These are phyloP conservation scores for Aix galericulata DNA, from an alignment of 2,113 vertebrate genomes.

Conservation along the genomic window DNA sequence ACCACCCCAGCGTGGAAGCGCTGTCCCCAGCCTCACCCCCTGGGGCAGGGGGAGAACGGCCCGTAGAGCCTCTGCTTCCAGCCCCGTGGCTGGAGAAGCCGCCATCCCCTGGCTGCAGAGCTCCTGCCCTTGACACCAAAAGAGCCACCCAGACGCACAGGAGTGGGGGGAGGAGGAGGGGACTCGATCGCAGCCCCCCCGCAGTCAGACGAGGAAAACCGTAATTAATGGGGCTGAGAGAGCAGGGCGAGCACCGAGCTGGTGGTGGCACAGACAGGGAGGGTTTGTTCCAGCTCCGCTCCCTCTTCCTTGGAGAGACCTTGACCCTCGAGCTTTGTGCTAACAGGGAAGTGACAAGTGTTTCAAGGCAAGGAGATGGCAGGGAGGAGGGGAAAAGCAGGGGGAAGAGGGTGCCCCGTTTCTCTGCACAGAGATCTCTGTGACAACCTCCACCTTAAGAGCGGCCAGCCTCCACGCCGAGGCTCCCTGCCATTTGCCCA, in stretches of 20 bases:
- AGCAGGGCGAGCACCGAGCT: not conserved
- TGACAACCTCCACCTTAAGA: not conserved
- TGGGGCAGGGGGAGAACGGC: not conserved
- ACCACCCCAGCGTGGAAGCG: not conserved
- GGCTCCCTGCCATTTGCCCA: slow-evolving; percentile 13
- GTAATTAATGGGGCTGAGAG: too few species aligned
- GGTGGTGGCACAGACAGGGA: not conserved
- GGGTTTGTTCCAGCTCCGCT: not conserved
- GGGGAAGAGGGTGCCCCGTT: not conserved
- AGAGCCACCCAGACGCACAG: not conserved
- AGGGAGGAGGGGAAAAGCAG: not conserved
- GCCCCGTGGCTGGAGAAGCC: not conserved
- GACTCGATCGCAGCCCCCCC: not conserved
- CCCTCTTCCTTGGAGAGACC: slow-evolving; percentile 6
- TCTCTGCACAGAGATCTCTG: slow-evolving; percentile 42
- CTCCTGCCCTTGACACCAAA: not conserved
- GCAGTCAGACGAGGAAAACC: not conserved
- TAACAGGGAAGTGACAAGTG: slow-evolving; percentile 49
- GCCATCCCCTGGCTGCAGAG: not conserved
- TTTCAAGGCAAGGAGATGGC: slow-evolving; percentile 26
- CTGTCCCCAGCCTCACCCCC: not conserved
- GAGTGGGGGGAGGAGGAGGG: not conserved
- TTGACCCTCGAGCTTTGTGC: slow-evolving; percentile 38
- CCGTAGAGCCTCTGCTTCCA: not conserved
- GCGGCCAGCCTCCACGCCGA: slow-evolving; percentile 7